These are phyloP conservation scores for Mionectes macconnelli DNA, from an alignment of 2,113 vertebrate species.

Conservation along the genomic window DNA sequence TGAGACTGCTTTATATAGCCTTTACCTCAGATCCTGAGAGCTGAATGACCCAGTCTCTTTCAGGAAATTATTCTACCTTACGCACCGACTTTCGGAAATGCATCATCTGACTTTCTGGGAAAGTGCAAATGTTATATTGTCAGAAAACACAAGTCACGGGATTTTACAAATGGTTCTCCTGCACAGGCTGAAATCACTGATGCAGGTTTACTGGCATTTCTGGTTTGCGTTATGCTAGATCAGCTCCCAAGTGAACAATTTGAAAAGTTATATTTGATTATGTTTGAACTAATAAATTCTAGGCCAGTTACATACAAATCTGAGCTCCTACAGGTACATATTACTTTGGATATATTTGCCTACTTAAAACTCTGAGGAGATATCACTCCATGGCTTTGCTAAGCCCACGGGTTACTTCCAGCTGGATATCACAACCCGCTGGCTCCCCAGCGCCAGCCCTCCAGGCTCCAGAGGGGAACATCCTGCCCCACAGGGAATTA, in stretches of 20 bases:
- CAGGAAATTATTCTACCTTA: conserved; percentile 1
- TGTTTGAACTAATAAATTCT: neutral
- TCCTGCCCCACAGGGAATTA: neutral
- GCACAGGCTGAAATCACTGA: neutral
- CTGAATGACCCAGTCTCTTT: neutral
- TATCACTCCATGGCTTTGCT: neutral
- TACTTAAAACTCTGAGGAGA: neutral
- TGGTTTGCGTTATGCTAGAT: neutral
- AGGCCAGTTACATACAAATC: neutral
- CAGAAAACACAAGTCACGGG: neutral
- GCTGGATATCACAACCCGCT: neutral
- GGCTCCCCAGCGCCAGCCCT: neutral
- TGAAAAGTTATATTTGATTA: neutral
- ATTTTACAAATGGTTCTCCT: neutral
- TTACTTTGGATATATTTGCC: neutral
- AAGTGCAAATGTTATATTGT: neutral
- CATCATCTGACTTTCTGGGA: conserved; percentile 26
- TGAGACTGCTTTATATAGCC: neutral
- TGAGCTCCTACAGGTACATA: neutral
- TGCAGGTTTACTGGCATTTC: neutral
- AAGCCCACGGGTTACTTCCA: neutral
- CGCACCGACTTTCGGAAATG: neutral
- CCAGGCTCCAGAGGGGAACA: neutral
- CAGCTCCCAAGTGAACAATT: neutral
- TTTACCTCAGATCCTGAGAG: neutral